phyloP scores from a whole-genome alignment of 35 echinoderm and acorn worm species.

The Diadema setosum region DNA sequence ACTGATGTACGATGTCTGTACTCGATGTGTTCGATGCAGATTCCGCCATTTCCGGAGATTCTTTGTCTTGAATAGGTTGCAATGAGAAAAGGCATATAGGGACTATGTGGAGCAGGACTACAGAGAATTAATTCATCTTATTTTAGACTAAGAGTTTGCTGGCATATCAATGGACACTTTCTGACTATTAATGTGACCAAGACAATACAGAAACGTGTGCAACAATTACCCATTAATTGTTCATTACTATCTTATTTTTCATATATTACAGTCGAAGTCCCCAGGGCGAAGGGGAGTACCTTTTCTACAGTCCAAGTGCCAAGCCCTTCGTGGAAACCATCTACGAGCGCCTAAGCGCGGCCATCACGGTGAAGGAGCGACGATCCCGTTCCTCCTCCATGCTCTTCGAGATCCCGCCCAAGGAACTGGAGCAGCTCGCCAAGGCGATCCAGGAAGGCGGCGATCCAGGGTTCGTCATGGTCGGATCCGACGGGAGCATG shows the following conservation, averaged over 20 bases:
- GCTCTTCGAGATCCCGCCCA: slow-evolving; percentile 85
- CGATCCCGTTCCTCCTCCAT: slow-evolving; percentile 69
- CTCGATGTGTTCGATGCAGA: too few relatives aligned
- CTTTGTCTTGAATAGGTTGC: too few relatives aligned
- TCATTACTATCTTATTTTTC: neutral
- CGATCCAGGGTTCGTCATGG: slow-evolving; percentile 6
- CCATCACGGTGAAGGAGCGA: slow-evolving; percentile 62
- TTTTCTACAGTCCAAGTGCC: slow-evolving; percentile 53
- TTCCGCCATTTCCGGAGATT: too few relatives aligned
- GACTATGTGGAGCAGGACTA: too few relatives aligned
- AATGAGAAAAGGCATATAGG: too few relatives aligned
- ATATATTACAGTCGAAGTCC: slow-evolving; percentile 67
- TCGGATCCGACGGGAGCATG: slow-evolving; percentile 9
- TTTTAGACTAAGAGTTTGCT: too few relatives aligned
- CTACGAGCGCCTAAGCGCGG: slow-evolving; percentile 52
- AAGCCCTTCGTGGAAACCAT: slow-evolving; percentile 67
- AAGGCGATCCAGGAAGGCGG: slow-evolving; percentile 50
- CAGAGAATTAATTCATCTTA: too few relatives aligned
- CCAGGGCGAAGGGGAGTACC: slow-evolving; percentile 62
- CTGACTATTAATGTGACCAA: too few relatives aligned
- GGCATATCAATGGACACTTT: too few relatives aligned
- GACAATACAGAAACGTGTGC: too few relatives aligned
- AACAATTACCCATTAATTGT: too few relatives aligned
- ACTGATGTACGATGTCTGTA: too few relatives aligned
- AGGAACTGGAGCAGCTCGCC: slow-evolving; percentile 70